These are phyloP conservation scores for Tetrao urogallus DNA, from an alignment of 2,113 vertebrate species.

Conservation along the genomic window DNA sequence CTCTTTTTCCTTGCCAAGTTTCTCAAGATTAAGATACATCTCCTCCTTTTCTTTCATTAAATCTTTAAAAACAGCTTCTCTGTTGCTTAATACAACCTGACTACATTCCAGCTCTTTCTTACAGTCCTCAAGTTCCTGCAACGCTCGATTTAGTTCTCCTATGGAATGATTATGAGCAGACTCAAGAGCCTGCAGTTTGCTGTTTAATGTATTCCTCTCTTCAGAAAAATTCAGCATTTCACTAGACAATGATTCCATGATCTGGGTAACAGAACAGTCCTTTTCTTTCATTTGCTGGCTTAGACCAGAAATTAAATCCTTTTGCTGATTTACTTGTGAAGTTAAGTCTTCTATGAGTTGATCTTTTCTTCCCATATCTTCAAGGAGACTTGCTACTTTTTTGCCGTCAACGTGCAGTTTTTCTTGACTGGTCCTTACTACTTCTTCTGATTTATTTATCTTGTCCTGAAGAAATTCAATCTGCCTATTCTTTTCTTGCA, in stretches of 20 bases:
- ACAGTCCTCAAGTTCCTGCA: conserved; percentile 71
- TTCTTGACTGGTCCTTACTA: conserved; percentile 46
- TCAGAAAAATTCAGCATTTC: conserved; percentile 81
- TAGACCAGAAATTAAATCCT: conserved; percentile 81
- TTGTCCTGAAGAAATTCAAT: conserved; percentile 69
- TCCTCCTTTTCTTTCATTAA: conserved; percentile 73
- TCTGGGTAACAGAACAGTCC: conserved; percentile 79
- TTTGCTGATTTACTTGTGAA: conserved; percentile 84
- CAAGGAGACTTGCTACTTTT: conserved; percentile 50
- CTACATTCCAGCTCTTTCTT: conserved; percentile 57
- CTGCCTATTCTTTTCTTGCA: conserved; percentile 66
- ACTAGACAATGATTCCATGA: conserved; percentile 81
- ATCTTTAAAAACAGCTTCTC: conserved; percentile 62
- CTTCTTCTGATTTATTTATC: conserved; percentile 59
- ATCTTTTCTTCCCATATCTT: conserved; percentile 75
- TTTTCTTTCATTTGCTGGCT: conserved; percentile 85
- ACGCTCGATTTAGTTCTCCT: conserved; percentile 55
- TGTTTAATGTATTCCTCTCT: conserved; percentile 69
- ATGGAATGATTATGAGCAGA: conserved; percentile 21
- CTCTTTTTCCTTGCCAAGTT: conserved; percentile 83
- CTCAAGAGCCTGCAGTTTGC: conserved; percentile 74
- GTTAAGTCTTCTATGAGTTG: conserved; percentile 72
- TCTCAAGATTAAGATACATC: conserved; percentile 70
- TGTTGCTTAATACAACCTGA: conserved; percentile 50
- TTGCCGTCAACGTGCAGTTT: conserved; percentile 52